Evolutionary conservation across 1,140 invertebrate species (phyloP), one percentile per base, ranked within the genome.

Genomic region (Polyergus mexicanus): DNA sequence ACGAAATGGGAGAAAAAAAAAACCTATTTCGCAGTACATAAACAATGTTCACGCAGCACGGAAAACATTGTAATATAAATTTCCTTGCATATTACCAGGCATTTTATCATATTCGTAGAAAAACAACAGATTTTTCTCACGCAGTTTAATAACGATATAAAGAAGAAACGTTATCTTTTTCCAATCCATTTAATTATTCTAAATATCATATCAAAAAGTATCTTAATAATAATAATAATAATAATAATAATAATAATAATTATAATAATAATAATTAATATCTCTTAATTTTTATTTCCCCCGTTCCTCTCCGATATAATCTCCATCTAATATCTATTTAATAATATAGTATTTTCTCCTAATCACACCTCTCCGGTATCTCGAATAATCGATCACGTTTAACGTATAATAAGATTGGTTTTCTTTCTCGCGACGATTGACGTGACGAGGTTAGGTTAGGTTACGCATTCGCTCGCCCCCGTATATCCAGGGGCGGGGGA

Each of bases 351-450:
- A 11, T 69, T 69, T 47, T 69, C 32, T 28, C 13, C 22, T 60
- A 60, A 58, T 75, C 38, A 2, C 22, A 54, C 32, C 32, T 3
- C 3, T 3, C 47, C 13, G 72, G 8, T 13, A 44, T 77, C 1
- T 32, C 4, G 7, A 11, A 32, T 44, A 25, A 38, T 28, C 38
- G 22, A 44, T 32, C 75, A 7, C 11, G 28, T 51, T 28, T 13
- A 32, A 22, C 1, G 22, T 8, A 13, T 35, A 32, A 63, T 38
- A 47, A 69, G 76, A 54, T 69, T 32, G 32, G 41, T 38, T 80
- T 44, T 69, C 62, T 80, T 35, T 69, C 56, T 32, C 4, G 22
- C 44, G 76, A 78, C 75, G 62, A 77, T 66, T 63, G 62, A 3
- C 32, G 32, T 28, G 75, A 78, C 51, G 28, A 78, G 25, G 5